Conservation (phyloP, 2,113 vertebrate genomes). For the Siphamia tubifer region DNA sequence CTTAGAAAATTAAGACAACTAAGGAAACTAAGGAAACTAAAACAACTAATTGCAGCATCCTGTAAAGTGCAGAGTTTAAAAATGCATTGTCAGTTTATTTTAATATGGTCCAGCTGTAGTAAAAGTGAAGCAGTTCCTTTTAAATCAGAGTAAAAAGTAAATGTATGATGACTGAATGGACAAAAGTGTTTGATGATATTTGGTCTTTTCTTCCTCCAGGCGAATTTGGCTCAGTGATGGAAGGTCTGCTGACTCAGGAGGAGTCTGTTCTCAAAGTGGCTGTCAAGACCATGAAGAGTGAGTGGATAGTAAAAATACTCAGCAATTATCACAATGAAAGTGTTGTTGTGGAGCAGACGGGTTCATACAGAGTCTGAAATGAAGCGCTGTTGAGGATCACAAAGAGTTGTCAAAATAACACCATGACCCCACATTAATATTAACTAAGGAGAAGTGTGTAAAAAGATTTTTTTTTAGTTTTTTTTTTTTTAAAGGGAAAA, state of each 20-base stretch:
- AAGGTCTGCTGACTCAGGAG: slow-evolving; percentile 88
- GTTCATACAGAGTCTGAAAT: slow-evolving; percentile 28
- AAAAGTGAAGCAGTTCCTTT: too few relatives aligned
- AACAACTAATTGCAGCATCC: too few relatives aligned
- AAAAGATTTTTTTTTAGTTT: too few relatives aligned
- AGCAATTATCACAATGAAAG: slow-evolving; percentile 17
- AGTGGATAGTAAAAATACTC: slow-evolving; percentile 65
- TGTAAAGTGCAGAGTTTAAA: too few relatives aligned
- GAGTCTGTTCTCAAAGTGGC: slow-evolving; percentile 88
- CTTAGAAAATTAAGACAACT: too few relatives aligned
- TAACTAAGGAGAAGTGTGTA: neutral
- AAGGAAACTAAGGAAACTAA: too few relatives aligned
- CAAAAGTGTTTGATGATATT: slow-evolving; percentile 16
- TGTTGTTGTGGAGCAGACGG: slow-evolving; percentile 30
- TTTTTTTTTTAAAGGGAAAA: too few relatives aligned
- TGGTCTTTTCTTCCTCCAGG: slow-evolving; percentile 68
- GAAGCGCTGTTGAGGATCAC: neutral
- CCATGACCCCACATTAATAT: slow-evolving; percentile 6
- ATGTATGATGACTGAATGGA: too few relatives aligned
- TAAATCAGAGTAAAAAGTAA: too few relatives aligned
- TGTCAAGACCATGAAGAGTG: slow-evolving; percentile 95
- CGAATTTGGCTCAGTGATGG: slow-evolving; percentile 93
- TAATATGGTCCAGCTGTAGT: too few relatives aligned
- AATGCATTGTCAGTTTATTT: too few relatives aligned
- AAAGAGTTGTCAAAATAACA: slow-evolving; percentile 21